A percentile compares a stretch with the other conserved stretches of the same genome.
These are phyloP conservation scores for Nymphalis c-album DNA, from an alignment of 2,888 invertebrate genomes.

Conservation along the genomic window DNA sequence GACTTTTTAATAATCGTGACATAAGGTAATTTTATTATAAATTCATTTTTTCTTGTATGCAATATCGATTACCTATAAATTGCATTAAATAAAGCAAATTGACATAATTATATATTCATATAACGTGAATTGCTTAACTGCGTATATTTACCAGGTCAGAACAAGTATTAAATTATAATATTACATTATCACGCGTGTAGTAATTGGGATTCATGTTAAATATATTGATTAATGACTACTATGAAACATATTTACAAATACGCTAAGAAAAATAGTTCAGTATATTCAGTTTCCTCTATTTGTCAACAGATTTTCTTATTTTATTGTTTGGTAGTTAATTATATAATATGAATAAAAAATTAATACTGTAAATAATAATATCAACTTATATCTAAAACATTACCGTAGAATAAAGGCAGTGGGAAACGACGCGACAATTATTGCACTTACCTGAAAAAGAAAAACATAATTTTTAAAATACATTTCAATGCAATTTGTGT, in stretches of 20 bases:
- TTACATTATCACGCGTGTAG: conserved; percentile 29
- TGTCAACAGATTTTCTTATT: too few species aligned
- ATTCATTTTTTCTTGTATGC: conserved; percentile 1
- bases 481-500: not conserved
- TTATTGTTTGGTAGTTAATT: not conserved
- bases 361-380: not conserved
- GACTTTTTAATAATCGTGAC: too few species aligned
- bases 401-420: conserved; percentile 7
- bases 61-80: conserved; percentile 9
- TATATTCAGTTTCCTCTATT: too few species aligned
- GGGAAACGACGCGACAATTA: not conserved
- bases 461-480: conserved; percentile 25
- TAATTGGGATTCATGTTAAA: conserved; percentile 19
- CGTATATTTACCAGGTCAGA: conserved; percentile 21
- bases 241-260: not conserved
- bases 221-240: conserved; percentile 27
- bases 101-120: conserved; percentile 17
- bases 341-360: too few species aligned
- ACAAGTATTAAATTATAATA: conserved; percentile 29
- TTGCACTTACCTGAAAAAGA: conserved; percentile 49
- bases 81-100: conserved; percentile 16
- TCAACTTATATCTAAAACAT: conserved; percentile 6
- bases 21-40: not conserved
- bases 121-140: conserved; percentile 22
- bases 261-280: too few species aligned